Evolutionary conservation across 2,888 invertebrate species (phyloP).

Genomic region (Cotesia congregata): DNA sequence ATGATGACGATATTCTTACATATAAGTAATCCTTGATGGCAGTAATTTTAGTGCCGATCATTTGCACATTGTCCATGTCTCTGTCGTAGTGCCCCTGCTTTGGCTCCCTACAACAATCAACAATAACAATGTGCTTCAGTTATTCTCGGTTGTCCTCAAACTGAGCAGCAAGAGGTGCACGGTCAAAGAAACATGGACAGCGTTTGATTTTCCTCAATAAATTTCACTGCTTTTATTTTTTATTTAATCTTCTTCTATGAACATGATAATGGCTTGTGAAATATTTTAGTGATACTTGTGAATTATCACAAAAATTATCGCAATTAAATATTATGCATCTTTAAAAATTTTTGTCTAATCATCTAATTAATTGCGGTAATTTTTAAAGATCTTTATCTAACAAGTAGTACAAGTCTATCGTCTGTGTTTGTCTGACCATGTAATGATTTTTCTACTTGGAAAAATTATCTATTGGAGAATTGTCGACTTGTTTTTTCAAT

Average conservation of each 20-base stretch:
- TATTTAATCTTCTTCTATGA: neutral
- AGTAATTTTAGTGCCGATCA: constrained; percentile 70
- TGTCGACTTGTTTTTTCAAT: no score
- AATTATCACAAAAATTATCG: no score
- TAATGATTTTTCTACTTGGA: neutral
- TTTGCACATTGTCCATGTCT: constrained; percentile 71
- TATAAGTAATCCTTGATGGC: constrained; percentile 71
- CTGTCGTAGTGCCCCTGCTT: constrained; percentile 65
- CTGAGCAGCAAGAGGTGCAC: constrained; percentile 55
- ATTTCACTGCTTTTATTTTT: neutral
- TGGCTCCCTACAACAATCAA: constrained; percentile 69
- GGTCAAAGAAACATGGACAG: constrained; percentile 67
- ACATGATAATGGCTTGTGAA: no score
- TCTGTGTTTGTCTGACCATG: constrained; percentile 6
- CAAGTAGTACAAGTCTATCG: constrained; percentile 3
- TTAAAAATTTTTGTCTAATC: neutral
- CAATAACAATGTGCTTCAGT: constrained; percentile 66
- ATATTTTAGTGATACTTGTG: no score
- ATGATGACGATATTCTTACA: constrained; percentile 61
- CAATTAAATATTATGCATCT: neutral
- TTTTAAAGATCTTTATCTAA: neutral
- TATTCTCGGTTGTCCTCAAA: constrained; percentile 48
- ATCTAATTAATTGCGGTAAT: neutral
- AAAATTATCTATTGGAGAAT: neutral
- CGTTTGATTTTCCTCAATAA: constrained; percentile 37